phyloP scores from a whole-genome alignment of 1,140 invertebrate species.

The Penaeus vannamei region DNA sequence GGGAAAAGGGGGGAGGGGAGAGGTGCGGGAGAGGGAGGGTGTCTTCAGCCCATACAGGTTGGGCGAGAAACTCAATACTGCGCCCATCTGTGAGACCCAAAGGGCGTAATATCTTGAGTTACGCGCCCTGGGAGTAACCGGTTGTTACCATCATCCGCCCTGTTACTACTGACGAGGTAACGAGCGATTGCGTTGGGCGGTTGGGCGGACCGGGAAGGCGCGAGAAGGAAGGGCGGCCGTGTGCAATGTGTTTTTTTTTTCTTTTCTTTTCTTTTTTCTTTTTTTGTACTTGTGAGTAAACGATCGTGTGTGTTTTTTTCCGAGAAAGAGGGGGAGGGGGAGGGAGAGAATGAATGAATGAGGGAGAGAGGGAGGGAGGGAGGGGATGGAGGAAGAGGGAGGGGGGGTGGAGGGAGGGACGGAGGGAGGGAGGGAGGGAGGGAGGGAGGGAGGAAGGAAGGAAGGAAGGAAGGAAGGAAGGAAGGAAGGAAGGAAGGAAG shows the following conservation, averaged over 20 bases:
- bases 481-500: not conserved
- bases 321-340: not conserved
- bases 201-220: too few species aligned
- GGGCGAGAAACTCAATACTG: too few species aligned
- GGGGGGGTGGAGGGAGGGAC: not conserved
- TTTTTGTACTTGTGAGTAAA: not conserved
- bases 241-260: not conserved
- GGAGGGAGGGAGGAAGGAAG: not conserved
- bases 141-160: too few species aligned
- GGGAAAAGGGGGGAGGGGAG: too few species aligned
- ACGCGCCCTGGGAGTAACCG: too few species aligned
- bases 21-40: not conserved
- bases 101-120: too few species aligned
- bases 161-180: too few species aligned
- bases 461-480: not conserved
- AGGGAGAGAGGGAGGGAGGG: not conserved
- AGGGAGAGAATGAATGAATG: not conserved
- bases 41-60: too few species aligned
- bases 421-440: not conserved
- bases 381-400: not conserved
- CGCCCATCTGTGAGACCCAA: too few species aligned
- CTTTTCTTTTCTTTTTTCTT: constrained; percentile 1
- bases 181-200: too few species aligned
- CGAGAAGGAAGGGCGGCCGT: too few species aligned
- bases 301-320: not conserved